phyloP scores from a whole-genome alignment of 1,140 invertebrate species.

The Physella acuta region DNA sequence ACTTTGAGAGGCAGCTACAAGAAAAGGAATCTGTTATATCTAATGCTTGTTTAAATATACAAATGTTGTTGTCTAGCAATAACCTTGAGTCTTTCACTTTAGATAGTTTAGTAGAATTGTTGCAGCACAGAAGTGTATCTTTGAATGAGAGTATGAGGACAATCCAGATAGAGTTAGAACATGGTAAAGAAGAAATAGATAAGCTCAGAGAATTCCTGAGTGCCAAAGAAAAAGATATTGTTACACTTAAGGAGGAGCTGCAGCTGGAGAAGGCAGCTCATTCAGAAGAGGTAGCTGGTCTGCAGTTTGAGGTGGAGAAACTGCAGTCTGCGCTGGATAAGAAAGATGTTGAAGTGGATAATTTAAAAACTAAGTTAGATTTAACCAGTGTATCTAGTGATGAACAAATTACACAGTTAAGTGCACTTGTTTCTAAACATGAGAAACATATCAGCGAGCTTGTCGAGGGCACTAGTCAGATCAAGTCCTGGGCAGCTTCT shows the following conservation, averaged over 20 bases:
- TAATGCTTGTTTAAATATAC: background rate
- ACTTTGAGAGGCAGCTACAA: background rate
- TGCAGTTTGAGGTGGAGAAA: conserved; percentile 18
- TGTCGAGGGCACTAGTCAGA: background rate
- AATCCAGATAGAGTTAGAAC: background rate
- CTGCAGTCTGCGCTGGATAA: background rate
- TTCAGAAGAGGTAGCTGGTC: conserved; percentile 10
- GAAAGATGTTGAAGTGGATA: conserved; percentile 8
- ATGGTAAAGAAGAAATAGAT: conserved; percentile 7
- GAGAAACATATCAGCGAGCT: conserved; percentile 1
- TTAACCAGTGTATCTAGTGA: background rate
- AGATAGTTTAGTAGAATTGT: background rate
- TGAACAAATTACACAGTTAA: conserved; percentile 2
- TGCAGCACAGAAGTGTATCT: background rate
- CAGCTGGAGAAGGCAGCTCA: background rate
- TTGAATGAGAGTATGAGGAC: background rate
- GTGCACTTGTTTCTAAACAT: background rate
- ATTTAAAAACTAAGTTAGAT: conserved; percentile 11
- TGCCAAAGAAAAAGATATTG: background rate
- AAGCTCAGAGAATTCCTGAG: background rate
- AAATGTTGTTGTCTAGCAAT: background rate
- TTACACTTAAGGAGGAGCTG: background rate
- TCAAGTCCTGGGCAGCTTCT: background rate
- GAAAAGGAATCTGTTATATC: conserved; percentile 14
- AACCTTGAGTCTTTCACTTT: background rate